Conservation (phyloP, 2,797 vertebrate species). For the Typhlichthys eigenmanni region DNA sequence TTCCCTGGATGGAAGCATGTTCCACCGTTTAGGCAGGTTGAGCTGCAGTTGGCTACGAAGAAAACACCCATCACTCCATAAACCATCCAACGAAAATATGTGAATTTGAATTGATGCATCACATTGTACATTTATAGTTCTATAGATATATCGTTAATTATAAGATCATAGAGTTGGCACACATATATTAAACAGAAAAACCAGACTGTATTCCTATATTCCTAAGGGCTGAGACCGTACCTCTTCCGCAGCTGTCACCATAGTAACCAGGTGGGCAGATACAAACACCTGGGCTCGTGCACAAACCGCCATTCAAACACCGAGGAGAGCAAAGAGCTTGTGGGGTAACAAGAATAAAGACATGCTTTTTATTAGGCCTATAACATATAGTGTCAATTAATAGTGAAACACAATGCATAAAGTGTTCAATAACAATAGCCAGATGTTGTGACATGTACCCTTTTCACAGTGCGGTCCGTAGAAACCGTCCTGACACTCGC, state of each 20-base stretch:
- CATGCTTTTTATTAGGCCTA: no score
- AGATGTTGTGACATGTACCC: slow-evolving; percentile 65
- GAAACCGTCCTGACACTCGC: slow-evolving; percentile 88
- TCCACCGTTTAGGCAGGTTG: slow-evolving; percentile 86
- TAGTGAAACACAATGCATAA: no score
- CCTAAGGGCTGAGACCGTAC: slow-evolving; percentile 56
- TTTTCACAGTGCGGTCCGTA: slow-evolving; percentile 89
- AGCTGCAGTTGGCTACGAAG: slow-evolving; percentile 83
- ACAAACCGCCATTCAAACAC: slow-evolving; percentile 87
- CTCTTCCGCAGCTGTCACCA: slow-evolving; percentile 87
- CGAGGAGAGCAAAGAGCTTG: slow-evolving; percentile 80
- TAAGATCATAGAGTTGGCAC: no score
- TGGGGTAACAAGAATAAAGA: not conserved
- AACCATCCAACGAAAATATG: not conserved
- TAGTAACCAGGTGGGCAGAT: slow-evolving; percentile 88
- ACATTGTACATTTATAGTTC: not conserved
- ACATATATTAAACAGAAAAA: not conserved
- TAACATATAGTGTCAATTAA: no score
- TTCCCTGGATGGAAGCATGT: slow-evolving; percentile 88
- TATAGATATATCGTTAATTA: no score
- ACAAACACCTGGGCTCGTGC: slow-evolving; percentile 86
- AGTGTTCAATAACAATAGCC: not conserved
- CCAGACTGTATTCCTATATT: not conserved
- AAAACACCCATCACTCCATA: not conserved
- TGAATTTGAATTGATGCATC: not conserved